Evolutionary conservation across 2,113 vertebrate genomes (phyloP), one percentile per base, ranked within the genome.

Genomic region (Perca flavescens): DNA sequence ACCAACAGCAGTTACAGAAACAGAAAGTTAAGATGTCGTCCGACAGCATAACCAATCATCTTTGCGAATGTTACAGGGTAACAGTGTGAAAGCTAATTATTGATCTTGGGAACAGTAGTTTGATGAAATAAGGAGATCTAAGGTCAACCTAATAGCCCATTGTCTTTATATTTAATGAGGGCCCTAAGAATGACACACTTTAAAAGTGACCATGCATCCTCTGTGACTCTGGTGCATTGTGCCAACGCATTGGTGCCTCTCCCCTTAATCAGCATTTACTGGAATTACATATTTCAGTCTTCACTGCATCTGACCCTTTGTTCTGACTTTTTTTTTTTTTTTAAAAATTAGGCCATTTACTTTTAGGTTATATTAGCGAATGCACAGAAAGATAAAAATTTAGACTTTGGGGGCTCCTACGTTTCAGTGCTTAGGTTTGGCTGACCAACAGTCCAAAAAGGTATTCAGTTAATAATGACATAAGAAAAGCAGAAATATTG

Each of bases 1-100:
- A 69, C 19, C 52, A 65, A 58, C 8, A 21, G 17, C 22, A 63
- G 49, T 78, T 3, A 70, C 7, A 61, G 43, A 77, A 73, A 79
- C 57, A 52, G 6, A 63, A 57, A 74, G 46, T 60, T 6, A 77
- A 71, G 73, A 76, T 60, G n/a, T 73, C 2, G 3, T 16, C 21
- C 8, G 49, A 53, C n/a, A 16, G 4, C 57, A 53, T n/a, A 57
- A 56, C 25, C 40, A 47, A 53, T 34, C 56, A 5, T 15, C 65
- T 66, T 3, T 36, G 21, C 28, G 6, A 64, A 56, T 43, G 6
- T 50, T 49, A 25, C 47, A 7, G 7, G 17, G 12, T 34, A 34
- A 34, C 28, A 34, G 36, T 17, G 6, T 22, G 52, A 43, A 71
- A 69, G 43, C 46, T 49, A 19, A 34, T 19, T 50, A 25, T 25